Evolutionary conservation across 2,113 vertebrate genomes (phyloP).

Genomic region (Dermatemys mawii): DNA sequence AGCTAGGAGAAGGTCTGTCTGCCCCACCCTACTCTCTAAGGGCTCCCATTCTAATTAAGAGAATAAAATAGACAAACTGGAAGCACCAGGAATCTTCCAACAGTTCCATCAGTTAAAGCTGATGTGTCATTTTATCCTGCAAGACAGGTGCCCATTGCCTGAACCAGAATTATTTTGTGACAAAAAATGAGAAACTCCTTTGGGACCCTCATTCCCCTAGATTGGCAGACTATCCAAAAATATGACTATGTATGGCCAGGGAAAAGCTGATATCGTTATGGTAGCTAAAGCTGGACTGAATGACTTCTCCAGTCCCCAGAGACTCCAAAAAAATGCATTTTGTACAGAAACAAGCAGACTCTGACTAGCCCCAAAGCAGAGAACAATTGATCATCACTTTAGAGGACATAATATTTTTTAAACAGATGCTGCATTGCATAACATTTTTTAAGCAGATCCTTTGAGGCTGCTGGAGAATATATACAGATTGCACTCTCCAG

Average conservation of each 20-base stretch:
- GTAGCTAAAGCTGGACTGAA: slow-evolving; percentile 2
- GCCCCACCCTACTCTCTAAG: not conserved
- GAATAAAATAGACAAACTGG: not conserved
- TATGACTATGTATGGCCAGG: not conserved
- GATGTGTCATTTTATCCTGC: not conserved
- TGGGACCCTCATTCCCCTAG: not conserved
- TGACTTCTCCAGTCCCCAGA: not conserved
- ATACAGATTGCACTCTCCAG: not conserved
- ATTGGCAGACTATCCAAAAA: not conserved
- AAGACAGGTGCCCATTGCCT: not conserved
- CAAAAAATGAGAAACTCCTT: not conserved
- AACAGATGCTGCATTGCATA: not conserved
- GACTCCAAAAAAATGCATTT: not conserved
- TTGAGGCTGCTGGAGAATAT: slow-evolving; percentile 6
- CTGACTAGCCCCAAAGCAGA: not conserved
- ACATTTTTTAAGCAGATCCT: not conserved
- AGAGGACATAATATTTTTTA: not conserved
- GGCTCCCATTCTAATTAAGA: fast-evolving
- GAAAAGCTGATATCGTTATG: not conserved
- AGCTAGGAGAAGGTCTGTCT: not conserved
- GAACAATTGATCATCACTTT: not conserved
- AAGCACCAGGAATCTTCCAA: slow-evolving; percentile 3
- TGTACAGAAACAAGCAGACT: not conserved
- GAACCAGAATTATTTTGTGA: slow-evolving; percentile 4
- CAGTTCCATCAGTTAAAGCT: not conserved